phyloP scores from a whole-genome alignment of 2,888 invertebrate species.

The Ormyrus pomaceus region DNA sequence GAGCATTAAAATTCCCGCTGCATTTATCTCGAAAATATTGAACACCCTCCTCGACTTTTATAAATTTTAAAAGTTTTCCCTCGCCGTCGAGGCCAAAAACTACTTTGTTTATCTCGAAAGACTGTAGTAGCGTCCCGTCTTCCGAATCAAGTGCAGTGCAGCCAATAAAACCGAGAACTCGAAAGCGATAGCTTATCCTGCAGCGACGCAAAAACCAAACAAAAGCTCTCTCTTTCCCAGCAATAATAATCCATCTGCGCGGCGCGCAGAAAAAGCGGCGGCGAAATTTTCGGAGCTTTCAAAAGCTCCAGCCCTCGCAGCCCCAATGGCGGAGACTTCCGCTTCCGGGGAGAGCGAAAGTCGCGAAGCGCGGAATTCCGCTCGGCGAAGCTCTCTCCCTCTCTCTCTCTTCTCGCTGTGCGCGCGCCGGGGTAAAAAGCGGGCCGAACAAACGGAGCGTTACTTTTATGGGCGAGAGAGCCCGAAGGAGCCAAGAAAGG shows the following conservation, averaged over 20 bases:
- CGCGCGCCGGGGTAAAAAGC: neutral
- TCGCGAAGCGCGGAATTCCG: slow-evolving; percentile 44
- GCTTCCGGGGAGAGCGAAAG: neutral
- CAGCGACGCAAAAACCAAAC: slow-evolving; percentile 6
- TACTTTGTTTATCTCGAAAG: neutral
- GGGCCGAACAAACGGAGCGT: slow-evolving; percentile 54
- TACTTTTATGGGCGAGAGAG: slow-evolving; percentile 47
- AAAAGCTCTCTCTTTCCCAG: slow-evolving; percentile 29
- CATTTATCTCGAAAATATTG: neutral
- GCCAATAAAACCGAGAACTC: neutral
- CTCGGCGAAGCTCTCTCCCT: slow-evolving; percentile 32
- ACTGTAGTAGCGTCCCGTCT: neutral
- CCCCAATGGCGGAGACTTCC: slow-evolving; percentile 46
- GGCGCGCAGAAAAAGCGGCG: neutral
- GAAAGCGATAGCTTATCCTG: neutral
- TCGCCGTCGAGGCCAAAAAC: neutral
- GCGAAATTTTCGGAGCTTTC: slow-evolving; percentile 28
- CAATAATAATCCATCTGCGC: slow-evolving; percentile 49
- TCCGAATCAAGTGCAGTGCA: neutral
- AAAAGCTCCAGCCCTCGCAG: neutral
- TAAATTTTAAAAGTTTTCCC: no score
- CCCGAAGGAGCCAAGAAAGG: slow-evolving; percentile 54
- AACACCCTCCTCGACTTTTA: neutral
- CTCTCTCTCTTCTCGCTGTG: neutral
- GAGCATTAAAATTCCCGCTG: neutral